Base-by-base conservation (phyloP, 2,888 invertebrate genomes). In the Busseola fusca region DNA sequence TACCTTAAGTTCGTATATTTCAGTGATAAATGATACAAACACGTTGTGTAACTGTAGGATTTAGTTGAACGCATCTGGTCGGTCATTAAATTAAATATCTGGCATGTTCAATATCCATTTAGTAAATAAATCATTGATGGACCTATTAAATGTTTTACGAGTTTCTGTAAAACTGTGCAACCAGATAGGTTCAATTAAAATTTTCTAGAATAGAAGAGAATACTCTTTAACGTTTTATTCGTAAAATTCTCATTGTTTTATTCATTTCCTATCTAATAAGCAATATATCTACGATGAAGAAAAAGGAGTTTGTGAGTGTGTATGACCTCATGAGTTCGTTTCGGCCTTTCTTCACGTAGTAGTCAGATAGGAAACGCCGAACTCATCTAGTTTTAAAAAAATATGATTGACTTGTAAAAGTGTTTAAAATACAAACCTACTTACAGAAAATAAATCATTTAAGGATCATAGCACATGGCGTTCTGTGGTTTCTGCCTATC, bases 1-100 rank as follows among this genome's bases (percentile, higher is more conserved):
- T 25, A 40, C 16, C 34, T 4, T 34, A 45, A 18, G 63, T 37
- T 25, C n/a, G 27, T 42, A 21, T 42, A 52, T 37, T 63, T 52
- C 42, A 52, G 27, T 66, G n/a, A 30, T n/a, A n/a, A 57, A 12
- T 73, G 1, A 42, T 50, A 50, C 7, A 56, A n/a, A 27, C 54
- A 10, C 6, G 12, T 21, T 45, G 4, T 27, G 30, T 25, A 40
- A 64, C 18, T 48, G 16, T 37, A 45, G 16, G 2, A 5, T 57
- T 27, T 57, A 1, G 18, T 48, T 56, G n/a, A 68, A 48, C 37
- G 65, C 25, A 42, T 3, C n/a, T n/a, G n/a, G n/a, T n/a, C n/a
- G n/a, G n/a, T 34, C 10, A 25, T 16, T 45, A 45, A 45, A 48
- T 4, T 4, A 16, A 34, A 58, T 12, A 1, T 58, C n/a, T 16